Evolutionary conservation across 92 coral and sea anemone genomes (phyloP).

Genomic region (Pocillopora grandis): DNA sequence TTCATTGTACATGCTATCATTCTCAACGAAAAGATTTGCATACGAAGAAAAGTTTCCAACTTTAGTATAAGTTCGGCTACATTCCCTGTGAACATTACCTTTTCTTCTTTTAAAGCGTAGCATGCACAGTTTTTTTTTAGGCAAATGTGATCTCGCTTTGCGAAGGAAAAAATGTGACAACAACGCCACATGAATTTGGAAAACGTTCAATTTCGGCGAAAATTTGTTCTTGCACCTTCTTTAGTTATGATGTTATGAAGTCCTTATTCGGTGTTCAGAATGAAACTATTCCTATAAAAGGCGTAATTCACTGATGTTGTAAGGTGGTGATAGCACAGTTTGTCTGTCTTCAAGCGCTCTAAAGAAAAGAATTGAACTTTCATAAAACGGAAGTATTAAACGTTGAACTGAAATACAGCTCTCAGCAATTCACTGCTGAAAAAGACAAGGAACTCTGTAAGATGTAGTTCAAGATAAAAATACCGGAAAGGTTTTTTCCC

Average conservation of each 20-base stretch:
- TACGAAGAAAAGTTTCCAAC: too few relatives aligned
- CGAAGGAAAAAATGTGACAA: neutral
- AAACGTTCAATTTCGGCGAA: neutral
- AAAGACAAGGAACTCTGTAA: neutral
- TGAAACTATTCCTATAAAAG: neutral
- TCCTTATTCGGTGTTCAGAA: neutral
- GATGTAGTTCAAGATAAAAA: too few relatives aligned
- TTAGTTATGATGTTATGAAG: too few relatives aligned
- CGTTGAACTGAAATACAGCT: neutral
- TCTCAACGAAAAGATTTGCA: too few relatives aligned
- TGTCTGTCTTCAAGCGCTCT: neutral
- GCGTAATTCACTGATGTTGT: neutral
- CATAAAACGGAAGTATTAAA: slow-evolving; percentile 1
- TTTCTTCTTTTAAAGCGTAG: neutral
- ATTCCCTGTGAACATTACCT: too few relatives aligned
- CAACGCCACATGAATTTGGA: neutral
- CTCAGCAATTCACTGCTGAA: neutral
- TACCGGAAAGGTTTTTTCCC: too few relatives aligned
- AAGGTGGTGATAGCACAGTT: too few relatives aligned
- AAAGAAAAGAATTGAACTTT: neutral
- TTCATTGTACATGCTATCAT: too few relatives aligned
- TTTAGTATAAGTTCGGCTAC: too few relatives aligned
- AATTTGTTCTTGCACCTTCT: too few relatives aligned
- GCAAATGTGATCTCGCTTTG: neutral
- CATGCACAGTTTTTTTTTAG: neutral